A percentile compares a stretch with the other conserved stretches of the same genome.
Evolutionary conservation across 2,113 vertebrate genomes (phyloP).

Genomic region (Syngnathus typhle): DNA sequence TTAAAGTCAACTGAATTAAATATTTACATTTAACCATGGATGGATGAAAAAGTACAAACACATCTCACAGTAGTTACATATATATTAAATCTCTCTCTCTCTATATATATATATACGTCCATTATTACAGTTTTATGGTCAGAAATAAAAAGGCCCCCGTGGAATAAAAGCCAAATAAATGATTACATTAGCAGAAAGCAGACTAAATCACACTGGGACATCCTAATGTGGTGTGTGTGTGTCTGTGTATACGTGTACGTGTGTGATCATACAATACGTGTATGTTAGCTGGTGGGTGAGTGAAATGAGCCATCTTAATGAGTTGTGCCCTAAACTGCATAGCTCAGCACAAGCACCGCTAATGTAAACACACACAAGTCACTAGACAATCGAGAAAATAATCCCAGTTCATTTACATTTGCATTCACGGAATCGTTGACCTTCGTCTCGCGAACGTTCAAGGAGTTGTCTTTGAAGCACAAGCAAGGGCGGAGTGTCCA

Average conservation of each 20-base stretch:
- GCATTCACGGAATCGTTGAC: conserved; percentile 31
- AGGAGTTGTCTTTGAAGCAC: background rate
- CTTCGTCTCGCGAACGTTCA: conserved; percentile 22
- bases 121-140: background rate
- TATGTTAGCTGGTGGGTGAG: conserved; percentile 47
- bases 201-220: conserved; percentile 7
- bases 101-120: background rate
- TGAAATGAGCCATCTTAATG: conserved; percentile 68
- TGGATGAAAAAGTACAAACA: background rate
- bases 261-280: conserved; percentile 47
- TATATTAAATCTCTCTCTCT: background rate
- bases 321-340: conserved; percentile 36
- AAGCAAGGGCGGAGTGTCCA: background rate
- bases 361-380: conserved; percentile 8
- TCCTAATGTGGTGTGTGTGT: conserved; percentile 3
- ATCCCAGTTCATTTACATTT: conserved; percentile 28
- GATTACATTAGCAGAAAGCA: conserved; percentile 5
- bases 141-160: background rate
- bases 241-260: background rate
- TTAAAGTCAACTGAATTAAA: too few species aligned
- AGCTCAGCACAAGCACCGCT: conserved; percentile 27
- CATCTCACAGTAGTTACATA: background rate
- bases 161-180: background rate
- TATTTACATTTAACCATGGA: too few species aligned
- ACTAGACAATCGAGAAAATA: background rate